Base-by-base conservation (phyloP, 2,113 vertebrate species). In the Cepphus grylle region DNA sequence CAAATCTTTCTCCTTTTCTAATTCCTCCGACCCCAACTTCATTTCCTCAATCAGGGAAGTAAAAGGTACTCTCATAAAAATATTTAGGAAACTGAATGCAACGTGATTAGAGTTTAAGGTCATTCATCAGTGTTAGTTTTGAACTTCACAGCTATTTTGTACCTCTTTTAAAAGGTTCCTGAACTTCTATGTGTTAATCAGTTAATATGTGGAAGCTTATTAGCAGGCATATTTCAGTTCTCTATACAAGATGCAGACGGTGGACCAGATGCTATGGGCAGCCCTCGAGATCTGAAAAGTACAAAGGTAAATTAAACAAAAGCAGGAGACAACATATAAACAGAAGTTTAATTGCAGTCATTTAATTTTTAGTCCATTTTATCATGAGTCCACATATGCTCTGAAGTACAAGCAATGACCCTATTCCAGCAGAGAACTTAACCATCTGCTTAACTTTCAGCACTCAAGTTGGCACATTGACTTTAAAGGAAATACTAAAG, bases 281-380 rank as follows among this genome's bases (percentile, higher is more conserved):
- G 7, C 42, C 23, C 73, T 76, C 6, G 19, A 69, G 62, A 91
- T 63, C 30, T 90, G 49, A 69, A 67, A 67, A 91, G 34, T 90
- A 58, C 53, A 91, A 85, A 90, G 74, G 81, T 72, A 65, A 62
- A 72, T 85, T 76, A 87, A 89, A 93, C 29, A 94, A 82, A 95
- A 91, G 19, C 47, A 80, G 56, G 52, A 87, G 26, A 80, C 36
- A 79, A 43, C 45, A 73, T 27, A 72, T 29, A 79, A 79, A 69
- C 15, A 93, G 52, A 85, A 95, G 56, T 79, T 91, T 79, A 76
- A 25, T 47, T 82, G 13, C 22, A 91, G 27, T 79, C 6, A 58
- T 91, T 85, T 94, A 69, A 61, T 58, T 86, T 45, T 80, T 59
- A 90, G 42, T 71, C 34, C 29, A 22, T 78, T 90, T 93, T 78